Percentiles rank a stretch among this genome's conserved stretches.
Conservation (phyloP, 2,113 vertebrate genomes). For the Corythornis cristatus region DNA sequence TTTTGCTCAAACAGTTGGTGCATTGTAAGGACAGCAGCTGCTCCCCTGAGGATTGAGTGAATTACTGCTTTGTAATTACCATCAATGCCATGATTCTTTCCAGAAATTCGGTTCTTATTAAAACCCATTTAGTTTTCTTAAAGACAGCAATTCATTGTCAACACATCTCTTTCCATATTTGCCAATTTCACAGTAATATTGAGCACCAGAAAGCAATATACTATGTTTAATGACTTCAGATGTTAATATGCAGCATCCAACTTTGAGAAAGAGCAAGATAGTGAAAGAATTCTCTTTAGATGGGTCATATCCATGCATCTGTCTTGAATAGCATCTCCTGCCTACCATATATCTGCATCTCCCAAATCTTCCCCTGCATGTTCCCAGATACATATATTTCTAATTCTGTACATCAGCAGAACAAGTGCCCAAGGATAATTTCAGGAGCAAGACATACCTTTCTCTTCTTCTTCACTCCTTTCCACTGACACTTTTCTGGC, state of each 20-base stretch:
- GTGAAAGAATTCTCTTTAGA: background rate
- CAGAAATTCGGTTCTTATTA: slow-evolving; percentile 43
- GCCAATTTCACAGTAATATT: background rate
- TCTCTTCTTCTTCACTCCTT: background rate
- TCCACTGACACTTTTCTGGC: slow-evolving; percentile 21
- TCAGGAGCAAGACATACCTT: slow-evolving; percentile 60
- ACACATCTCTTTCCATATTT: background rate
- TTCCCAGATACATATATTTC: background rate
- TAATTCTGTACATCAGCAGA: background rate
- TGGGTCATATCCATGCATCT: background rate
- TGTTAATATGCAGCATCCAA: background rate
- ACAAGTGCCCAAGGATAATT: slow-evolving; percentile 14
- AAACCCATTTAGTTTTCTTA: slow-evolving; percentile 15
- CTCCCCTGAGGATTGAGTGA: slow-evolving; percentile 35
- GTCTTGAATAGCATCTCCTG: background rate
- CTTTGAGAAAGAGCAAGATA: background rate
- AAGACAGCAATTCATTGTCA: background rate
- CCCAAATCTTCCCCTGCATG: background rate
- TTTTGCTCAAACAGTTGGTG: slow-evolving; percentile 16
- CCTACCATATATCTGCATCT: background rate
- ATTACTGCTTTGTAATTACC: slow-evolving; percentile 69
- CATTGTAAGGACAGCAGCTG: slow-evolving; percentile 32
- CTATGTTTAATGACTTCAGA: background rate
- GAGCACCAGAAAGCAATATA: background rate
- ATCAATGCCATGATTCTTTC: slow-evolving; percentile 63